Percentiles rank a stretch among this genome's conserved stretches.
Conservation (phyloP, 2,797 vertebrate genomes). For the Notoglanidium macrostoma region DNA sequence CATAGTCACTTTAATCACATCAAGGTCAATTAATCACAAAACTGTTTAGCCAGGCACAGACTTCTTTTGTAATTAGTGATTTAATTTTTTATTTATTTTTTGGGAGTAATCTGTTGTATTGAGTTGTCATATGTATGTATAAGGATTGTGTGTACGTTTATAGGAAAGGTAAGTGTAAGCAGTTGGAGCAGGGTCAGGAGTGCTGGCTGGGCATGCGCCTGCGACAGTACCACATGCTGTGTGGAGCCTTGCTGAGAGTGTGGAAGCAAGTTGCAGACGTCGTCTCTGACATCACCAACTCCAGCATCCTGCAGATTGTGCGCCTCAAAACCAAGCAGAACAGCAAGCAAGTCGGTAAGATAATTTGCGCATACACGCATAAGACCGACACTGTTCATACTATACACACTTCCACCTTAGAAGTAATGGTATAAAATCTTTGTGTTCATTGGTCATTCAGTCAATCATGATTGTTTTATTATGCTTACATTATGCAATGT, state of each 20-base stretch:
- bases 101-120: neutral
- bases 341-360: constrained; percentile 95
- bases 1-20: neutral
- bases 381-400: neutral
- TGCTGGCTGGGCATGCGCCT: constrained; percentile 92
- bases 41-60: no score
- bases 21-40: neutral
- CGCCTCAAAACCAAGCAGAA: constrained; percentile 93
- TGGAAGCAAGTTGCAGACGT: constrained; percentile 92
- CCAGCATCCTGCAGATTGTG: constrained; percentile 95
- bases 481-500: neutral
- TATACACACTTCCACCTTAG: neutral
- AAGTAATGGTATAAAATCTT: neutral
- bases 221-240: constrained; percentile 96
- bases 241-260: constrained; percentile 90
- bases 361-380: neutral
- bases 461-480: neutral
- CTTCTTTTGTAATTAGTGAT: neutral
- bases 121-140: no score
- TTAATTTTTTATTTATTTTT: neutral
- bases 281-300: constrained; percentile 90
- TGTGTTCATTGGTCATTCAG: neutral
- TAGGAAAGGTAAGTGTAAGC: constrained; percentile 92
- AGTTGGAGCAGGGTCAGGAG: constrained; percentile 87
- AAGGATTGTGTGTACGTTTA: constrained; percentile 8